Evolutionary conservation across 30 jellyfish, hydroid and myxozoan species (phyloP).

Genomic region (Pseudorhiza aurosa): DNA sequence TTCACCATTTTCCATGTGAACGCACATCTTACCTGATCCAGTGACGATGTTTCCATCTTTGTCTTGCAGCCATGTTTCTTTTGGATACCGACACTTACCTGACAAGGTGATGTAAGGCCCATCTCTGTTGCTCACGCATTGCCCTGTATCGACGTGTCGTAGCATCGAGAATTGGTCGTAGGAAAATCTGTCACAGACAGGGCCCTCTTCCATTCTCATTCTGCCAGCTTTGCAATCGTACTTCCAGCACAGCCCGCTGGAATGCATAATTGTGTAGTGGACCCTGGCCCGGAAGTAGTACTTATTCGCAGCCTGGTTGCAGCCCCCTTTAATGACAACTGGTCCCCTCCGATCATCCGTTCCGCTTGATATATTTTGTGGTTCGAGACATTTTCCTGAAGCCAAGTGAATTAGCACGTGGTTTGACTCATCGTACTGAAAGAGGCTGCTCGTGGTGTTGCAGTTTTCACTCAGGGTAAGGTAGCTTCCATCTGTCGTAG

Average conservation of each 20-base stretch:
- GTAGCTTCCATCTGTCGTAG: slow-evolving; percentile 30
- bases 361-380: neutral
- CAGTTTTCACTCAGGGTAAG: slow-evolving; percentile 19
- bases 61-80: too few relatives aligned
- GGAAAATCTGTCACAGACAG: slow-evolving; percentile 47
- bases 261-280: slow-evolving; percentile 16
- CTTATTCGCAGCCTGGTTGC: neutral
- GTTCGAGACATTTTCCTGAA: slow-evolving; percentile 32
- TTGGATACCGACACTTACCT: too few relatives aligned
- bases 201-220: slow-evolving; percentile 2
- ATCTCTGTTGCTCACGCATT: slow-evolving; percentile 28
- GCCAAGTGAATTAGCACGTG: slow-evolving; percentile 22
- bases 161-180: slow-evolving; percentile 2
- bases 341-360: neutral
- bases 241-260: slow-evolving; percentile 32
- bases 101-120: too few relatives aligned
- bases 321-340: slow-evolving; percentile 1
- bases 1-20: too few relatives aligned
- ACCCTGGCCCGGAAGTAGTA: slow-evolving; percentile 36
- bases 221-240: neutral
- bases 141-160: slow-evolving; percentile 28
- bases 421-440: slow-evolving; percentile 25
- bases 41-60: too few relatives aligned
- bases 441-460: slow-evolving; percentile 33
- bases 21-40: too few relatives aligned